Conservation (phyloP, 1,140 invertebrate genomes). For the Atta cephalotes region DNA sequence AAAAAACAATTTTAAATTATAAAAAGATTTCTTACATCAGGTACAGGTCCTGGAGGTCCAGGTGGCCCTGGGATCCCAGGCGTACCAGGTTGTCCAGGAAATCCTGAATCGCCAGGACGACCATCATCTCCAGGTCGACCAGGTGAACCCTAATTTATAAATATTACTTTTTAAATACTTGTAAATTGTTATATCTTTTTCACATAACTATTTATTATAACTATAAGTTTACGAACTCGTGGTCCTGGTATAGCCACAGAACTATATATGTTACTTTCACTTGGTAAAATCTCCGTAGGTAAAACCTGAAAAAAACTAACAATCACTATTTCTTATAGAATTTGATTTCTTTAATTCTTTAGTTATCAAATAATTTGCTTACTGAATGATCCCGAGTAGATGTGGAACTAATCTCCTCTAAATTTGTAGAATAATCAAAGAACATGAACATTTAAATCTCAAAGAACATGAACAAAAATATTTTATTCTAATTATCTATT, state of each 20-base stretch:
- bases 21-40: slow-evolving; percentile 88
- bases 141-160: slow-evolving; percentile 83
- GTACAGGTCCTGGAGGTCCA: slow-evolving; percentile 90
- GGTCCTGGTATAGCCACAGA: slow-evolving; percentile 70
- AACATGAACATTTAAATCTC: neutral
- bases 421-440: slow-evolving; percentile 28
- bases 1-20: slow-evolving; percentile 25
- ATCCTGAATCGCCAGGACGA: slow-evolving; percentile 87
- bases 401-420: slow-evolving; percentile 14
- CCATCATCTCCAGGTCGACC: slow-evolving; percentile 88
- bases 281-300: slow-evolving; percentile 71
- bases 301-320: slow-evolving; percentile 53
- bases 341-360: neutral
- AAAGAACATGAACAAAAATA: neutral
- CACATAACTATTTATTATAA: neutral
- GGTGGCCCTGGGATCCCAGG: slow-evolving; percentile 90
- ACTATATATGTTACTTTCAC: slow-evolving; percentile 76
- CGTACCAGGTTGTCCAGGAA: slow-evolving; percentile 88
- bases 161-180: neutral
- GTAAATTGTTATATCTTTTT: neutral
- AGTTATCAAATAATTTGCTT: slow-evolving; percentile 13
- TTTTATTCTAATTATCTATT: neutral
- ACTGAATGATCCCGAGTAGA: slow-evolving; percentile 29
- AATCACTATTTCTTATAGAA: neutral
- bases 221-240: slow-evolving; percentile 67